A percentile compares a stretch with the other conserved stretches of the same genome.
phyloP scores from a whole-genome alignment of 2,797 vertebrate species.

The Molossus molossus region DNA sequence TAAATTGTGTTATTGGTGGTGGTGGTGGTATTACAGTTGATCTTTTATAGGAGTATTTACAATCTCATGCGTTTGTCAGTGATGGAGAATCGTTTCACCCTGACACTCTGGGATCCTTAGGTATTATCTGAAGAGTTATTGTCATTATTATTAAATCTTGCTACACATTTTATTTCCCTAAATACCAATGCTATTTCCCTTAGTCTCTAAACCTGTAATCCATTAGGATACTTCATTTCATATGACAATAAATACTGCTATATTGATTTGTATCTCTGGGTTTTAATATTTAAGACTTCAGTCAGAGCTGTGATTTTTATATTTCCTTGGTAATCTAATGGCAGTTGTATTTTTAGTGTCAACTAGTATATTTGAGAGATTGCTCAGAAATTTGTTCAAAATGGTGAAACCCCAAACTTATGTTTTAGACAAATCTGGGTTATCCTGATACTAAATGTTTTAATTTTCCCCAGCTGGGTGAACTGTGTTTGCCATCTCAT shows the following conservation, averaged over 20 bases:
- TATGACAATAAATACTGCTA: neutral
- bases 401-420: neutral
- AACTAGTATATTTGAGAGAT: neutral
- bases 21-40: neutral
- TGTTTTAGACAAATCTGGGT: slow-evolving; percentile 42
- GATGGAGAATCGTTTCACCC: neutral
- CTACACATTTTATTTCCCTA: slow-evolving; percentile 25
- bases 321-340: neutral
- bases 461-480: slow-evolving; percentile 39
- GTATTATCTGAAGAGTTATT: neutral
- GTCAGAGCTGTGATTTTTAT: neutral
- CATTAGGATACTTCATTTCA: neutral
- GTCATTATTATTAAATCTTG: slow-evolving; percentile 15
- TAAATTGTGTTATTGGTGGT: neutral
- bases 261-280: neutral
- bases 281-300: slow-evolving; percentile 13
- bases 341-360: slow-evolving; percentile 5
- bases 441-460: slow-evolving; percentile 60
- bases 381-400: neutral
- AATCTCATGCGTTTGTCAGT: neutral
- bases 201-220: neutral
- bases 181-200: neutral
- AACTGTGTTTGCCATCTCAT: neutral
- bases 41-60: neutral
- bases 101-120: neutral